Conservation (phyloP, 2,888 invertebrate genomes). For the Rhynchonema sp. region DNA sequence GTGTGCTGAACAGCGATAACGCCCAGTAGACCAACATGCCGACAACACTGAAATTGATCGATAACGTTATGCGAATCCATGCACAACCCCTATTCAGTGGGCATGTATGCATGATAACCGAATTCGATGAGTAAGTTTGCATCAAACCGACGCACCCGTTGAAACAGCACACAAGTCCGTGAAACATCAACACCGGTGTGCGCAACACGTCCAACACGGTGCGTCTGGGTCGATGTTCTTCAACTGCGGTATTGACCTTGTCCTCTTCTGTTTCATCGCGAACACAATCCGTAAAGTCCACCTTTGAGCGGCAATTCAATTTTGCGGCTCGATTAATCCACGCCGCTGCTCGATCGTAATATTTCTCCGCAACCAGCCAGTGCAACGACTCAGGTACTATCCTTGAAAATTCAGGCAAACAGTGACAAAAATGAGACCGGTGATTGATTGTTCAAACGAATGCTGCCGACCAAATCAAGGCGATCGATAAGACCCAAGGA, state of each 20-base stretch:
- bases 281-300: neutral
- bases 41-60: neutral
- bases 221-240: neutral
- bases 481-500: neutral
- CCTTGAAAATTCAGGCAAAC: no score
- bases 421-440: no score
- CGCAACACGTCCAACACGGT: neutral
- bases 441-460: neutral
- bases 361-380: neutral
- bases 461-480: neutral
- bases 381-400: neutral
- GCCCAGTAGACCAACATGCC: neutral
- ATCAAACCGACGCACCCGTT: neutral
- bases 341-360: neutral
- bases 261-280: neutral
- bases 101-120: no score
- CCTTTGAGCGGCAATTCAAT: neutral
- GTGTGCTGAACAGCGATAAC: neutral
- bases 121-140: no score
- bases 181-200: neutral
- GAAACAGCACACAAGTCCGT: neutral
- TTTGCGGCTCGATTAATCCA: neutral
- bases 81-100: no score
- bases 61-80: no score
- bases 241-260: neutral